These are phyloP conservation scores for Idaea aversata DNA, from an alignment of 2,888 invertebrate genomes.

Conservation along the genomic window DNA sequence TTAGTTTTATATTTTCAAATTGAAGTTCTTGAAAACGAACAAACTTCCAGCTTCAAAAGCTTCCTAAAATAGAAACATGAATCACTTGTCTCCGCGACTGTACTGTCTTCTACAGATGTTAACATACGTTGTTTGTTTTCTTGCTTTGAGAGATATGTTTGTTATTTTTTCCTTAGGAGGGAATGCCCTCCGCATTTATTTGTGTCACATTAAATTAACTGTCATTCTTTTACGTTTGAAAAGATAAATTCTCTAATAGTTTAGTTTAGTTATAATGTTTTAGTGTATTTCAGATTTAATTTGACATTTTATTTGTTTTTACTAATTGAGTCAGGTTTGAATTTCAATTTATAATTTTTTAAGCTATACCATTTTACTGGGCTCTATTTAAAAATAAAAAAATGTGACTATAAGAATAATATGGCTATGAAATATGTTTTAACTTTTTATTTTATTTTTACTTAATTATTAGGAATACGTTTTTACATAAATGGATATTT, in stretches of 20 bases:
- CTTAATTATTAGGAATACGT: too few relatives aligned
- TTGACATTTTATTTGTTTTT: slow-evolving; percentile 29
- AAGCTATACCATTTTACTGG: not conserved
- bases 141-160: slow-evolving; percentile 77
- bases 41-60: not conserved
- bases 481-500: too few relatives aligned
- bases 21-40: slow-evolving; percentile 8
- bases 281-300: slow-evolving; percentile 23
- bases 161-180: slow-evolving; percentile 64
- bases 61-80: slow-evolving; percentile 6
- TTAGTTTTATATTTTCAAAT: too few relatives aligned
- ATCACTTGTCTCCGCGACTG: slow-evolving; percentile 41
- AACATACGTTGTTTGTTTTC: slow-evolving; percentile 79
- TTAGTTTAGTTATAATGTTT: slow-evolving; percentile 40
- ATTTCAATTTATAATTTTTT: not conserved
- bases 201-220: slow-evolving; percentile 77
- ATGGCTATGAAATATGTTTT: too few relatives aligned
- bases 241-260: slow-evolving; percentile 65
- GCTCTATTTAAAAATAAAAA: slow-evolving; percentile 3
- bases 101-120: slow-evolving; percentile 76
- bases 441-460: too few relatives aligned
- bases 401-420: too few relatives aligned
- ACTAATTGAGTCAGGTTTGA: slow-evolving; percentile 17
- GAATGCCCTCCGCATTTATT: slow-evolving; percentile 68
- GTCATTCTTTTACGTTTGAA: slow-evolving; percentile 48